Percentiles rank a stretch among this genome's conserved stretches.
phyloP scores from a whole-genome alignment of 2,888 invertebrate species.

The Hololepta plana region DNA sequence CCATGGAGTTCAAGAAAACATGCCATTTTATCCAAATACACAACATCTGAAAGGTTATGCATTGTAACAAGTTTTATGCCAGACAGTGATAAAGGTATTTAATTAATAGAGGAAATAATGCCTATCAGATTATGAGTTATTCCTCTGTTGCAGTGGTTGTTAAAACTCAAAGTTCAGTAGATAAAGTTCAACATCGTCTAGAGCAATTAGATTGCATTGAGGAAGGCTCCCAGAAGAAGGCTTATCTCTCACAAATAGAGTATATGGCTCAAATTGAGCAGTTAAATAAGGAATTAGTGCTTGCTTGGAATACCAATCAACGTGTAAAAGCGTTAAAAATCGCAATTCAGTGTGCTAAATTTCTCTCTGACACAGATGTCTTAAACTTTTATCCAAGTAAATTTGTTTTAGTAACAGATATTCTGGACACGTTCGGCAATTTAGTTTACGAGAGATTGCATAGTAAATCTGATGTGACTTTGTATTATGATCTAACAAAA shows the following conservation, averaged over 20 bases:
- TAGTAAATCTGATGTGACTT: constrained; percentile 54
- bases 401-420: constrained; percentile 90
- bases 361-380: constrained; percentile 75
- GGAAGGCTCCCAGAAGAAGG: constrained; percentile 68
- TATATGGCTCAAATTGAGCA: constrained; percentile 78
- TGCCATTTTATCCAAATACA: constrained; percentile 74
- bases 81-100: constrained; percentile 58
- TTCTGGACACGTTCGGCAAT: constrained; percentile 85
- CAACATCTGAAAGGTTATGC: constrained; percentile 83
- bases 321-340: constrained; percentile 91
- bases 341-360: constrained; percentile 90
- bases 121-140: constrained; percentile 2
- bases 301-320: constrained; percentile 89
- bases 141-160: constrained; percentile 44
- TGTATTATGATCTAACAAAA: too few species aligned
- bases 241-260: constrained; percentile 75
- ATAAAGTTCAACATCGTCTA: constrained; percentile 75
- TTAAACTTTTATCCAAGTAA: constrained; percentile 96
- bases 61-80: constrained; percentile 77
- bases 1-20: constrained; percentile 62
- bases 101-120: constrained; percentile 1
- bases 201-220: constrained; percentile 93
- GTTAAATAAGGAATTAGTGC: constrained; percentile 76
- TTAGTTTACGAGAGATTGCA: constrained; percentile 73
- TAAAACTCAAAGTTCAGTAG: constrained; percentile 64